Evolutionary conservation across 2,113 vertebrate species (phyloP), one percentile per base, ranked within the genome.

Genomic region (Amia ocellicauda): DNA sequence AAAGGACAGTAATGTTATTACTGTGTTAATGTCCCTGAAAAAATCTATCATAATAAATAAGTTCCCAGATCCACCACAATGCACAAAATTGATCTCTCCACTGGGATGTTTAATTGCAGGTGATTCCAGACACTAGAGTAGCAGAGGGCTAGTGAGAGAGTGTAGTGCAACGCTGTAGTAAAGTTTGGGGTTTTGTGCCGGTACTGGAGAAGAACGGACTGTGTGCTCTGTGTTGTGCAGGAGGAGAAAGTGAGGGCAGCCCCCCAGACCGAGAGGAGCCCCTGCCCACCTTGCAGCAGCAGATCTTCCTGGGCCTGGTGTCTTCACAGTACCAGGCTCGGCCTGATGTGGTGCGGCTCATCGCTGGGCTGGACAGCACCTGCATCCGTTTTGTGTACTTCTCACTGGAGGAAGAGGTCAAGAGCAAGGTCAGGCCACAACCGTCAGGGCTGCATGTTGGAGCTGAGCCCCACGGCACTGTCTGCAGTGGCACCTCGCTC

Each of bases 311-410:
- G 8, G 59, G 52, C 16, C 36, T 66, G 42, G 56, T 70, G 27
- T 70, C 69, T 23, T 57, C 58, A 8, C 63, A 62, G 24, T 66
- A 62, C 42, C 59, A 58, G 16, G 59, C 63, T 23, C 19, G 43
- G 19, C 63, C 45, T 26, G 59, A 66, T 36, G 62, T 20, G 59
- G 52, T 70, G 28, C 43, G 31, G 10, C 58, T 66, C 19, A 66
- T 62, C 4, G 43, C 23, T 17, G 53, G 63, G 5, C 36, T 62
- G 23, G 54, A 58, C 43, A 58, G 43, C 1, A 53, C 53, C 29
- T 70, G 63, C 27, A 70, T 66, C 41, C 53, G 63, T 10, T 66
- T 62, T 29, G 47, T 66, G 23, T 70, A 62, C 19, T 70, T 66
- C 14, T 62, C 69, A 13, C 16, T 43, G 40, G 63, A 70, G 45